Base-by-base conservation (phyloP, 53 echinoderm and acorn worm species). In the Crossaster papposus region DNA sequence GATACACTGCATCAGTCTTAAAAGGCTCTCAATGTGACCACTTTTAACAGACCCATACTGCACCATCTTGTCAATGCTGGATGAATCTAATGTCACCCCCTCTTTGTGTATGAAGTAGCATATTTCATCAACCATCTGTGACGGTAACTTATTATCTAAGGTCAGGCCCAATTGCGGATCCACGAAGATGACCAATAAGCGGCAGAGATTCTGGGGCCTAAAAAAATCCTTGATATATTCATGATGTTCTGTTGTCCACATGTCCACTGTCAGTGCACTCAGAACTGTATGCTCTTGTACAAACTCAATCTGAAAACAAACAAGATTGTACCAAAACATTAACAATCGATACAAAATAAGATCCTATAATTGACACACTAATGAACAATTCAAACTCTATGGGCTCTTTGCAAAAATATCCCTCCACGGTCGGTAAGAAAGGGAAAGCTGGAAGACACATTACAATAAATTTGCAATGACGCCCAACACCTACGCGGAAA, bases 1-100 rank as follows among this genome's bases (percentile, higher is more conserved):
- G 30, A 99, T 99, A 63, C 99, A 94, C 58, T 99, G 99, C 99
- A 99, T 99, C 22, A 99, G 90, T 53, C 96, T 83, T 36, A 99
- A 89, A 52, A 99, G 70, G 79, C 99, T 99, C 65, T 99, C 96
- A 32, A 99, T 95, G 77, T 99, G 99, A 20, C 96, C 94, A 37
- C 91, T 90, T 54, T 92, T 70, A 22, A 99, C 96, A 15, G 99
- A 95, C 1, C 99, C 99, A 78, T 94, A 99, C 89, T 99, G 99
- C 37, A 99, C 94, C 29, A 33, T 86, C 65, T 93, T 96, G 18
- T 89, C 88, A 76, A 99, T 83, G 65, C 93, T 99, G 13, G 88
- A 54, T 1, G 93, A 55, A 18, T 93, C 92, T 24, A 96, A 11
- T n/a, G 36, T 83, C 3, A 92, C 79, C 17, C 92, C 92, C 30